Base-by-base conservation (phyloP, 2,888 invertebrate genomes). In the Chydorus sphaericus region DNA sequence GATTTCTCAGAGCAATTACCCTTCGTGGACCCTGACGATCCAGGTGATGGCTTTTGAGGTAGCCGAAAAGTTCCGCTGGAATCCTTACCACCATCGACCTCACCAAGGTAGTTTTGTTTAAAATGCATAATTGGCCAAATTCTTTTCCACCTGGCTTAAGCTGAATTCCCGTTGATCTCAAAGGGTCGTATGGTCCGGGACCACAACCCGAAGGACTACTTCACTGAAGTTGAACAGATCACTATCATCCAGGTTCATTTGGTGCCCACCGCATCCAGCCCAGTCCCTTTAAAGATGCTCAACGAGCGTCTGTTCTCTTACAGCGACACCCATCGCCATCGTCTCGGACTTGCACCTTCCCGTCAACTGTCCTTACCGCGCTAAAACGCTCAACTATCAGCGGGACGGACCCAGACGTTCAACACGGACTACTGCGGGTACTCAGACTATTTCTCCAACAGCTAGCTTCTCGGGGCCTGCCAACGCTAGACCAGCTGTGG, bases 391-490 rank as follows among this genome's bases (percentile, higher is more conserved):
- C 56, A 90, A 92, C 69, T 93, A 87, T 67, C 91, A 93, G 71
- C 80, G 96, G 37, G 94, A 96, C 69, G 96, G 94, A 0, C 78
- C 81, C 4, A 83, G 76, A 74, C 77, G 39, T 75, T 81, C 8
- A 71, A 76, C 37, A 79, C 79, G 62, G 92, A 91, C 69, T 90
- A 92, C 71, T 82, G 80, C 5, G 85, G 84, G 26, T 83, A 85
- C 4, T 94, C 96, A 5, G 96, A 96, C 71, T 97, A 97, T 69
- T 92, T 80, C 75, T 97, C 97, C 0, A 97, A 97, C 74, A n/a
- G n/a, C n/a, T n/a, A 93, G 92, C 60, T 97, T 94, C 72, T 76
- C 78, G 60, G 96, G 94, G 0, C 92, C 94, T 0, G 48, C 20
- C 20, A 63, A 67, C 55, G 79, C 79, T n/a, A n/a, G n/a, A 60